Conservation (phyloP, 2,113 vertebrate genomes). For the Progne subis region DNA sequence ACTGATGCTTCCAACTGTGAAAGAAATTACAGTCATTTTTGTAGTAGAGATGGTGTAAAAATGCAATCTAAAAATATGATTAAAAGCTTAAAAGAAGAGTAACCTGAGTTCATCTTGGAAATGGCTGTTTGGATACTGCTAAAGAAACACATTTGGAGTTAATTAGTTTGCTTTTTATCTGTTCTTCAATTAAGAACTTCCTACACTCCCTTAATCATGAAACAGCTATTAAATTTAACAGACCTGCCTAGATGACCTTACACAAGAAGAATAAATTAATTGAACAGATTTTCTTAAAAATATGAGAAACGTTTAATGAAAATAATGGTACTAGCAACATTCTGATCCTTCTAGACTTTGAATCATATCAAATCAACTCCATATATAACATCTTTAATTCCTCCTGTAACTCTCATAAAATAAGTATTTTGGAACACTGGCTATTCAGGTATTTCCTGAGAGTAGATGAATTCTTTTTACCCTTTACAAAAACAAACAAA, state of each 20-base stretch:
- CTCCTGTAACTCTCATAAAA: neutral
- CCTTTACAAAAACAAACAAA: neutral
- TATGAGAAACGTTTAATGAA: constrained; percentile 35
- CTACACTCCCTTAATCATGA: constrained; percentile 71
- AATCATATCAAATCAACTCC: neutral
- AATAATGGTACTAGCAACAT: constrained; percentile 9
- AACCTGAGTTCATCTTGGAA: constrained; percentile 75
- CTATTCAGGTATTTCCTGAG: neutral
- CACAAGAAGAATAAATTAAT: constrained; percentile 72
- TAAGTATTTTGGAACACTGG: neutral
- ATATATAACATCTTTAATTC: neutral
- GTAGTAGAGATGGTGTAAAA: constrained; percentile 82
- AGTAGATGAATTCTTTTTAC: neutral
- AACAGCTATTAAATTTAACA: constrained; percentile 76
- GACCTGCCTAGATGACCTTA: constrained; percentile 70
- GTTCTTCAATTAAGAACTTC: constrained; percentile 75
- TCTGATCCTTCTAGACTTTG: constrained; percentile 34
- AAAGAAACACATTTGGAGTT: constrained; percentile 73
- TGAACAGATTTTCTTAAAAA: constrained; percentile 59
- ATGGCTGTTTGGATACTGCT: constrained; percentile 71
- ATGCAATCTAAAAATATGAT: constrained; percentile 81
- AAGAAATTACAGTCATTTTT: constrained; percentile 82
- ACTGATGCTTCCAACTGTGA: constrained; percentile 82
- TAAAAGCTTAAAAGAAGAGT: constrained; percentile 76
- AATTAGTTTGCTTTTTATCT: constrained; percentile 80